Evolutionary conservation across 2,113 vertebrate genomes (phyloP).

Genomic region (Cettia cetti): DNA sequence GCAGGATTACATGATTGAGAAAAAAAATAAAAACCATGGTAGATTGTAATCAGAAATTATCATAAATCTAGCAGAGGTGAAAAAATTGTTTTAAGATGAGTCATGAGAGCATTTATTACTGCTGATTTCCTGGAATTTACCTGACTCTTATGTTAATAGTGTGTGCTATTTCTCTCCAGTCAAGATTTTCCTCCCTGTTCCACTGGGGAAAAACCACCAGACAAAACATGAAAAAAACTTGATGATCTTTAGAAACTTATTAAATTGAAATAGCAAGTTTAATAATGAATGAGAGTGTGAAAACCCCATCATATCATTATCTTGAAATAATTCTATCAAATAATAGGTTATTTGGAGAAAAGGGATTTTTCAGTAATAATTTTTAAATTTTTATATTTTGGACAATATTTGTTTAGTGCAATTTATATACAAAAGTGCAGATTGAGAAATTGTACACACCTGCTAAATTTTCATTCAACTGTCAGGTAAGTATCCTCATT

Average conservation of each 20-base stretch:
- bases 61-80: not conserved
- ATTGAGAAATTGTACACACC: not conserved
- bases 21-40: not conserved
- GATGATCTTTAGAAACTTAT: not conserved
- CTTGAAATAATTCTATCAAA: not conserved
- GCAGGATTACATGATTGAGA: not conserved
- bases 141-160: not conserved
- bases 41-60: not conserved
- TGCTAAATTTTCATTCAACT: not conserved
- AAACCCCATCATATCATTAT: not conserved
- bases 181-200: not conserved
- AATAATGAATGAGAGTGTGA: not conserved
- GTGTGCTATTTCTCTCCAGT: not conserved
- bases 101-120: not conserved
- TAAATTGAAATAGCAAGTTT: not conserved
- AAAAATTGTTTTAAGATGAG: not conserved
- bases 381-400: not conserved
- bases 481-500: not conserved
- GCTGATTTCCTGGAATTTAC: not conserved
- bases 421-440: not conserved
- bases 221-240: not conserved
- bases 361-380: not conserved
- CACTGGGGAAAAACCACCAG: not conserved
- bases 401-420: not conserved
- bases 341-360: not conserved